A percentile compares a stretch with the other conserved stretches of the same genome.
These are phyloP conservation scores for Fratercula arctica DNA, from an alignment of 2,797 vertebrate genomes.

Conservation along the genomic window DNA sequence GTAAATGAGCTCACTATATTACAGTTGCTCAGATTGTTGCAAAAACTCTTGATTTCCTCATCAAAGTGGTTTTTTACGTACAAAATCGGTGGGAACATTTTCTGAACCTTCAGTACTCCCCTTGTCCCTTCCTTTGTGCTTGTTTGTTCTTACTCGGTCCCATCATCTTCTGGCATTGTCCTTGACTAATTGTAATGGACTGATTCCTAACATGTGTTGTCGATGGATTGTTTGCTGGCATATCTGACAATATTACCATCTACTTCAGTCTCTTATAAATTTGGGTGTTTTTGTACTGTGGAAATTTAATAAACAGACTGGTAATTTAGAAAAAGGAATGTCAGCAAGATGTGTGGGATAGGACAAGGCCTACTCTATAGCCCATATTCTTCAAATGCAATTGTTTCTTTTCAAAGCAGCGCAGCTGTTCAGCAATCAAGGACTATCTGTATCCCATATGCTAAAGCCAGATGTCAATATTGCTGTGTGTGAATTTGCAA, in stretches of 20 bases:
- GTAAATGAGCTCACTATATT: neutral
- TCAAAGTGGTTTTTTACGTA: neutral
- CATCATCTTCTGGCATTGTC: slow-evolving; percentile 37
- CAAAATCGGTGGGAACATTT: neutral
- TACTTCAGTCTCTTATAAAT: slow-evolving; percentile 27
- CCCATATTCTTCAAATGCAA: slow-evolving; percentile 58
- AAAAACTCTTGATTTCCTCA: slow-evolving; percentile 2
- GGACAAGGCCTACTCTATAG: slow-evolving; percentile 46
- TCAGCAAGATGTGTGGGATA: slow-evolving; percentile 62
- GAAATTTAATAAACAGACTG: slow-evolving; percentile 59
- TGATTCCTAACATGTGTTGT: slow-evolving; percentile 33
- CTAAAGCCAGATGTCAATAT: slow-evolving; percentile 67
- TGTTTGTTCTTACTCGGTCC: slow-evolving; percentile 1
- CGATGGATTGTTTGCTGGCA: slow-evolving; percentile 36
- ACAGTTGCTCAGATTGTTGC: neutral
- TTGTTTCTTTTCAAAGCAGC: slow-evolving; percentile 70
- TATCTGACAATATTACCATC: slow-evolving; percentile 26
- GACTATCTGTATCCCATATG: slow-evolving; percentile 66
- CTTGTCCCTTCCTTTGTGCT: neutral
- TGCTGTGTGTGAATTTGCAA: slow-evolving; percentile 35
- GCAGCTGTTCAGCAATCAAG: slow-evolving; percentile 56
- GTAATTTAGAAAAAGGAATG: slow-evolving; percentile 54
- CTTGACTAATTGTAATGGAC: slow-evolving; percentile 28
- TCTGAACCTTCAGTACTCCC: slow-evolving; percentile 3
- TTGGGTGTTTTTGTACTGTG: slow-evolving; percentile 41